Evolutionary conservation across 2,888 invertebrate genomes (phyloP), one percentile per base, ranked within the genome.

Genomic region (Drosophila testacea): DNA sequence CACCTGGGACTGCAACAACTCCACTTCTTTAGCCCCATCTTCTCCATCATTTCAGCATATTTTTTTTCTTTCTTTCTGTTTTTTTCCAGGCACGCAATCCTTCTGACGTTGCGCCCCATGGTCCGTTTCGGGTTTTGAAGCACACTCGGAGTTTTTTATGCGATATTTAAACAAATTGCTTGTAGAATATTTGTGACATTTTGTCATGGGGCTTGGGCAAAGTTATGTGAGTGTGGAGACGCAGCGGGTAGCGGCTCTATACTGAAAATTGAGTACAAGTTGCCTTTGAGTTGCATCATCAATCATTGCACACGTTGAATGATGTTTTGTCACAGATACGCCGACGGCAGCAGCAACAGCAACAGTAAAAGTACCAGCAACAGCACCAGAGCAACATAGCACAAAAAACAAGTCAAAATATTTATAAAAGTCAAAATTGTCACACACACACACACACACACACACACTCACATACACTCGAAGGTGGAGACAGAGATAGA

Each of bases 121-220:
- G 73, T 65, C 59, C 61, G 44, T 39, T 68, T 61, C 57, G 54
- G 50, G 50, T 41, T 60, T 60, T 54, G 60, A 28, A 48, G 62
- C 57, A 56, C 62, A 73, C 60, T 75, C 60, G 61, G 46, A 67
- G 22, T 22, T 81, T 88, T 88, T 88, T 83, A 89, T 83, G 84
- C 88, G 88, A 89, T 89, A 89, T 86, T 89, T 89, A 89, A 86
- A 86, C 85, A 89, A 86, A 86, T 86, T 89, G 85, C 85, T 89
- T 86, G 89, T 86, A 83, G 89, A 86, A 86, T 86, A 86, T 86
- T 86, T 86, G 90, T 86, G 85, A 86, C 85, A 86, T 89, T 86
- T 86, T 86, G 86, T 89, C 83, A 84, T 81, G 89, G 71, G 72
- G 68, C 73, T 54, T 48, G 54, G 50, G 59, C 60, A 48, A 36